Percentiles rank a stretch among this genome's conserved stretches.
Conservation (phyloP, 1,140 invertebrate genomes). For the Acyrthosiphon pisum region DNA sequence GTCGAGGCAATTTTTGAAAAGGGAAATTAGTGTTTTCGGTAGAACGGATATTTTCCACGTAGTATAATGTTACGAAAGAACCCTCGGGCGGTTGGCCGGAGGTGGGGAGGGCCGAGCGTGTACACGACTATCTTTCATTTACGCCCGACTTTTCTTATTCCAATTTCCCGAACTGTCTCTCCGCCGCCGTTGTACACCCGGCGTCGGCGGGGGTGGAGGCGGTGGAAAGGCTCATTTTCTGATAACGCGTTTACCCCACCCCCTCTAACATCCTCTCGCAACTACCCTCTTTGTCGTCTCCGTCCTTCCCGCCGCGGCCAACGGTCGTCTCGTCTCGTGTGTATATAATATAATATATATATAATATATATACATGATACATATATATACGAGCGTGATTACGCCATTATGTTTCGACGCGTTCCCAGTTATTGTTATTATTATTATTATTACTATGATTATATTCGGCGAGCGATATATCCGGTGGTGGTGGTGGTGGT, state of each 20-base stretch:
- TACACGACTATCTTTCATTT: slow-evolving; percentile 61
- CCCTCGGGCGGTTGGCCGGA: neutral
- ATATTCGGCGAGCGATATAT: slow-evolving; percentile 25
- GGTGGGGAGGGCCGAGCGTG: slow-evolving; percentile 14
- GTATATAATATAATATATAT: neutral
- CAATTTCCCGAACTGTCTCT: slow-evolving; percentile 61
- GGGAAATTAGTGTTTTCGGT: slow-evolving; percentile 60
- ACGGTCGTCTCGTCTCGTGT: slow-evolving; percentile 8
- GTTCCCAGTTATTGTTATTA: slow-evolving; percentile 52
- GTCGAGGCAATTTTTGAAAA: slow-evolving; percentile 58
- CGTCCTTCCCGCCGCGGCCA: slow-evolving; percentile 8
- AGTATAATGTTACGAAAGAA: slow-evolving; percentile 49
- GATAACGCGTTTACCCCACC: neutral
- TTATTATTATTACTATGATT: slow-evolving; percentile 31
- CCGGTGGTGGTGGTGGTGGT: neutral
- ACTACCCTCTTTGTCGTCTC: neutral
- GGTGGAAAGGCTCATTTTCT: slow-evolving; percentile 59
- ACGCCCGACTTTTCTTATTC: slow-evolving; percentile 62
- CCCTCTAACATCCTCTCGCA: neutral
- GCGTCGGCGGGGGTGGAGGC: slow-evolving; percentile 40
- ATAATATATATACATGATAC: neutral
- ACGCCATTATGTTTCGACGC: slow-evolving; percentile 61
- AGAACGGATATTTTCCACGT: slow-evolving; percentile 58
- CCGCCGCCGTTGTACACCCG: neutral
- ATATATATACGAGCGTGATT: neutral